phyloP scores from a whole-genome alignment of 2,888 invertebrate species.

The Drosophila fulvimacula region DNA sequence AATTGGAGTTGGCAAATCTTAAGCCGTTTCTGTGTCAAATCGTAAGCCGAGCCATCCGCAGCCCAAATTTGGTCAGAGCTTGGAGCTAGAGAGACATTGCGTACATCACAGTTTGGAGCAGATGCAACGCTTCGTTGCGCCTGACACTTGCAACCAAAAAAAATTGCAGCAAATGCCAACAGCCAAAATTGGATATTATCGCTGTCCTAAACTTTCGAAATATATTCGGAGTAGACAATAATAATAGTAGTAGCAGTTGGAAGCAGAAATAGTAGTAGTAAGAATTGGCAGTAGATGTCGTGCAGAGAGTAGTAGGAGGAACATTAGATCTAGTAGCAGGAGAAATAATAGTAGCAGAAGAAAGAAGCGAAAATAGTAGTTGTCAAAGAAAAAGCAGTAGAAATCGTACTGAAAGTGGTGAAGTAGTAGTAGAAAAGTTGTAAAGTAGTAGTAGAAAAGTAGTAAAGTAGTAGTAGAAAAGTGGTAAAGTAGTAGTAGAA shows the following conservation, averaged over 20 bases:
- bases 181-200: slow-evolving; percentile 1
- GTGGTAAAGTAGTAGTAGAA: not conserved
- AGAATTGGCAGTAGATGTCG: no score
- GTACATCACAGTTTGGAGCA: slow-evolving; percentile 30
- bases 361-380: not conserved
- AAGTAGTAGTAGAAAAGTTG: not conserved
- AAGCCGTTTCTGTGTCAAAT: slow-evolving; percentile 64
- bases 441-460: no score
- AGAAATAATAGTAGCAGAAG: not conserved
- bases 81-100: slow-evolving; percentile 41
- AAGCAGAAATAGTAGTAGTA: not conserved
- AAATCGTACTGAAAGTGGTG: not conserved
- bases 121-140: slow-evolving; percentile 71
- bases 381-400: not conserved
- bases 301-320: no score
- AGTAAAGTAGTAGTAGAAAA: not conserved
- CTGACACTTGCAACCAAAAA: slow-evolving; percentile 59
- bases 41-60: slow-evolving; percentile 51
- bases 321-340: not conserved
- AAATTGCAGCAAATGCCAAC: slow-evolving; percentile 49
- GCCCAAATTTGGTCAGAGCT: slow-evolving; percentile 42
- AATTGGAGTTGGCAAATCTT: slow-evolving; percentile 67
- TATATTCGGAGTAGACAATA: not conserved
- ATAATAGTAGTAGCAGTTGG: not conserved
- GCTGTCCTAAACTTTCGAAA: not conserved